Evolutionary conservation across 2,888 invertebrate genomes (phyloP), one percentile per base, ranked within the genome.

Genomic region (Synanthedon myopaeformis): DNA sequence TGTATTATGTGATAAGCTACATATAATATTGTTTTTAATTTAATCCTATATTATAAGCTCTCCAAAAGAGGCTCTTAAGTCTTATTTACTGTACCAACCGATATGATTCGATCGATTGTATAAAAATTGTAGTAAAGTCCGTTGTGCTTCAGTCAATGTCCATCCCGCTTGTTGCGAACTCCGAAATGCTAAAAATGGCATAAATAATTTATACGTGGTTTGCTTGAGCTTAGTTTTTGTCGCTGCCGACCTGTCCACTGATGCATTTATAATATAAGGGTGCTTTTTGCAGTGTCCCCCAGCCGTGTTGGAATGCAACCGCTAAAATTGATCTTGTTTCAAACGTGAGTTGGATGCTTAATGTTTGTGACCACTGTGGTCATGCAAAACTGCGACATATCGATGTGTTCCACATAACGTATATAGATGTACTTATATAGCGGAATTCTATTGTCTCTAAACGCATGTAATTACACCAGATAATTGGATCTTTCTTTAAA

Each of bases 201-300:
- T 86, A 86, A 87, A 87, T 86, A 86, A 87, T 87, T 81, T 87
- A 87, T 87, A 86, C 78, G 76, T 73, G 67, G 75, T 78, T 72
- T 74, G 82, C 70, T 79, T 72, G 76, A 66, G 68, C 76, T 76
- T 64, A 64, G 84, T 85, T 86, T 86, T 86, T 87, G 83, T 79
- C 77, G 76, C 78, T 74, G 64, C 76, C 80, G 82, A 78, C 84
- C 83, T 85, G 84, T 83, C 85, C 84, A 80, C 85, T 84, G 87
- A 86, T 86, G 87, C 87, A 87, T 87, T 87, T 86, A 86, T 86
- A 87, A 87, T 86, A 85, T 81, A 84, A 85, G 86, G 85, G 84
- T 85, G 81, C 83, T 86, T 87, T 86, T 87, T 86, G 85, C 82
- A 73, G 64, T 74, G 79, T 79, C 71, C 74, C 79, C 72, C 67